These are phyloP conservation scores for Drosophila kohkoa DNA, from an alignment of 1,140 invertebrate genomes.

Conservation along the genomic window DNA sequence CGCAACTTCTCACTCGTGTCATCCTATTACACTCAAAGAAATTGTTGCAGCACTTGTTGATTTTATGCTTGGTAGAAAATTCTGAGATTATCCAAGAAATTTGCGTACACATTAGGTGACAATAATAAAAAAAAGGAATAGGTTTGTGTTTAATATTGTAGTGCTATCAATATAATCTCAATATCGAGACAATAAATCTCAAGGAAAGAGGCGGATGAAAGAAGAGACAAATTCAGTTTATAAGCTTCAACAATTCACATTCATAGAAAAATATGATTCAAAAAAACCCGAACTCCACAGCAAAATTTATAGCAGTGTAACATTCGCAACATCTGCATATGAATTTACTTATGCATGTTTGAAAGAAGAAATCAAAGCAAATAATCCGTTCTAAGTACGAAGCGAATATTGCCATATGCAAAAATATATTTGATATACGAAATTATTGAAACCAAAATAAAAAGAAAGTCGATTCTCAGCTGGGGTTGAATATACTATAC, in stretches of 20 bases:
- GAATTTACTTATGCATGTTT: conserved; percentile 6
- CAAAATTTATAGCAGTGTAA: neutral
- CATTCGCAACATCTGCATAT: neutral
- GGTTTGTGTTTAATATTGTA: no score
- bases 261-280: no score
- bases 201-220: no score
- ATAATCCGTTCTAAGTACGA: conserved; percentile 21
- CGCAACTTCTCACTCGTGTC: neutral
- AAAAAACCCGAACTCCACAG: no score
- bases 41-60: neutral
- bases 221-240: no score
- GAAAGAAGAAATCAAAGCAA: conserved; percentile 8
- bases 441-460: neutral
- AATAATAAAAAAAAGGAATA: no score
- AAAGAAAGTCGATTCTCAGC: neutral
- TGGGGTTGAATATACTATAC: neutral
- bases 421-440: conserved; percentile 16
- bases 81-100: no score
- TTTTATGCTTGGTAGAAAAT: neutral
- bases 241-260: no score
- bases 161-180: no score
- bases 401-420: conserved; percentile 18
- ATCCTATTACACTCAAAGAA: neutral
- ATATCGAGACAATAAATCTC: no score
- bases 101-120: no score